Conservation (phyloP, 2,888 invertebrate species). For the Synergus laeviventris region DNA sequence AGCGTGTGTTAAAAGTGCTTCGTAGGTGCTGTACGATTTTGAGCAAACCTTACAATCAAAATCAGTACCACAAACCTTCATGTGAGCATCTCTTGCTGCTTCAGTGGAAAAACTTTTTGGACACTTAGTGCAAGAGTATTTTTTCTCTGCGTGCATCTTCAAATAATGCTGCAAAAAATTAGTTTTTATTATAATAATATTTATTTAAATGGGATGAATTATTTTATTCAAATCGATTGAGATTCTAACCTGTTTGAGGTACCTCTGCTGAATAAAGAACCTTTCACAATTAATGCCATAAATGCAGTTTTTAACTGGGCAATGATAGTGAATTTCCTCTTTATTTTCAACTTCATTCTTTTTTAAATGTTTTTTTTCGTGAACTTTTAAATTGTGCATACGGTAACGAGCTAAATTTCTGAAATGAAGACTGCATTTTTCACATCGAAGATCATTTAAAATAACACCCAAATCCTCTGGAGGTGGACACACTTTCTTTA, state of each 20-base stretch:
- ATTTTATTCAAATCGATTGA: not conserved
- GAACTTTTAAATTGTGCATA: slow-evolving; percentile 71
- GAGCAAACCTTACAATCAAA: slow-evolving; percentile 71
- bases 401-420: slow-evolving; percentile 69
- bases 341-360: slow-evolving; percentile 59
- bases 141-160: slow-evolving; percentile 75
- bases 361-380: slow-evolving; percentile 66
- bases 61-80: slow-evolving; percentile 71
- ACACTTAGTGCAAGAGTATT: slow-evolving; percentile 70
- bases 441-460: slow-evolving; percentile 68
- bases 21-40: slow-evolving; percentile 71
- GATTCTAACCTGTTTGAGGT: slow-evolving; percentile 73
- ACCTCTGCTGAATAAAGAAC: slow-evolving; percentile 72
- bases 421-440: slow-evolving; percentile 69
- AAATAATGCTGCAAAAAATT: slow-evolving; percentile 71
- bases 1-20: slow-evolving; percentile 74
- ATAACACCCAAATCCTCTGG: slow-evolving; percentile 70
- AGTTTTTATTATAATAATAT: not conserved
- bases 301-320: slow-evolving; percentile 69
- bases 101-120: slow-evolving; percentile 74
- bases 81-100: slow-evolving; percentile 72
- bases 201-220: not conserved
- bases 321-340: slow-evolving; percentile 69
- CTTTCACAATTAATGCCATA: slow-evolving; percentile 67
- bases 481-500: slow-evolving; percentile 68